Percentiles rank a stretch among this genome's conserved stretches.
Conservation (phyloP, 2,797 vertebrate species). For the Natrix natrix region DNA sequence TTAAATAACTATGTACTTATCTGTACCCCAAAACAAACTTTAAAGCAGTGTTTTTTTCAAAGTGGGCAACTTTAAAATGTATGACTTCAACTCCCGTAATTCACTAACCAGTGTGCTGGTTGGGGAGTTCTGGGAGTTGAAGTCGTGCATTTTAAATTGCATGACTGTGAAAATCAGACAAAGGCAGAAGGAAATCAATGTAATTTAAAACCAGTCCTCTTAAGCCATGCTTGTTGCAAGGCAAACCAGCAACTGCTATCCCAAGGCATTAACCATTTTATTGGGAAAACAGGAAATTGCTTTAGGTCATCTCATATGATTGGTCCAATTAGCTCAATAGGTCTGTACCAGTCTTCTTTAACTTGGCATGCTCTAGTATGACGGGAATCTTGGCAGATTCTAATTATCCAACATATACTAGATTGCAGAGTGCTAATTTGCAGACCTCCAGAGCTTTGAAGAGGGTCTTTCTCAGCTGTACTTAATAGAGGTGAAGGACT, state of each 20-base stretch:
- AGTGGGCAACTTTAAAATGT: neutral
- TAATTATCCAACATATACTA: neutral
- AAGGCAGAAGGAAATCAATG: neutral
- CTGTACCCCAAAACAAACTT: neutral
- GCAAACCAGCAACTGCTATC: neutral
- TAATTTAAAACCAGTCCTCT: neutral
- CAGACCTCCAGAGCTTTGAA: neutral
- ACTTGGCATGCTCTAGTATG: neutral
- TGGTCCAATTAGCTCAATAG: neutral
- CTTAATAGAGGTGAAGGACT: neutral
- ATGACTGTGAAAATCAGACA: neutral
- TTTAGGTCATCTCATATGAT: neutral
- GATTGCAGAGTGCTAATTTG: neutral
- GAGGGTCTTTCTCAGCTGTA: neutral
- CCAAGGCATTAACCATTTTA: neutral
- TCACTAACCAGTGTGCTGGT: neutral
- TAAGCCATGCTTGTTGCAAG: neutral
- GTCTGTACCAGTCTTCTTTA: neutral
- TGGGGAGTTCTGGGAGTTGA: neutral
- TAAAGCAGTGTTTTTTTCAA: neutral
- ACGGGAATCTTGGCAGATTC: neutral
- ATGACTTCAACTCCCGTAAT: neutral
- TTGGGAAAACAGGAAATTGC: neutral
- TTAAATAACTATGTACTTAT: neutral
- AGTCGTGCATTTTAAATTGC: neutral